Base-by-base conservation (phyloP, 2,888 invertebrate genomes). In the Chrysotoxum bicinctum region DNA sequence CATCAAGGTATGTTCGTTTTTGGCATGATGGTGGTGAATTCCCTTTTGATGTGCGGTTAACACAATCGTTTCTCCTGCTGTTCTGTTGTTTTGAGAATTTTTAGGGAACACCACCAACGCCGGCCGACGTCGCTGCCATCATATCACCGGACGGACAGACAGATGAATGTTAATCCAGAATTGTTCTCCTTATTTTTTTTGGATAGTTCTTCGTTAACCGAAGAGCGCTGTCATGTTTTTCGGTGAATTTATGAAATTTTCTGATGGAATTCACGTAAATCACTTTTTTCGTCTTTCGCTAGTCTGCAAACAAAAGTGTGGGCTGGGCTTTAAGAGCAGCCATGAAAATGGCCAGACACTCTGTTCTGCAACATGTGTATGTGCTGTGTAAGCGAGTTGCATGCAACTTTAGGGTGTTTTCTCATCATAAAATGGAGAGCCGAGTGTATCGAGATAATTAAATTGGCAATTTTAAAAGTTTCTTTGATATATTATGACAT, bases 401-500 rank as follows among this genome's bases (percentile, higher is more conserved):
- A 84, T 84, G 84, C 80, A 72, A 84, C 54, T 84, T 79, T 68
- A 80, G 75, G 84, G 84, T 84, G 84, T 84, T 73, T 62, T 83
- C 52, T 23, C 43, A 43, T 64, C 14, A 60, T 19, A 48, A 85
- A 40, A 45, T 45, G 37, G 9, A 58, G 52, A 56, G 21, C 45
- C 30, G 64, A 54, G 64, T 64, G n/a, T 76, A 80, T 80, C 73
- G 52, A 69, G 76, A 68, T 81, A 85, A 85, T 85, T 85, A 85
- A 85, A 85, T 85, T 85, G 80, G 80, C 85, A 85, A 85, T 85
- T 85, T 85, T 73, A 69, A 85, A 81, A 76, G 76, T 81, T 80
- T 48, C 52, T 79, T 81, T 85, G 85, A 85, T 85, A 85, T 85
- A 85, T 85, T 85, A 85, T 81, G 85, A 85, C 85, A 85, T 85